A percentile compares a stretch with the other conserved stretches of the same genome.
Evolutionary conservation across 2,113 vertebrate species (phyloP).

Genomic region (Dicerorhinus sumatrensis): DNA sequence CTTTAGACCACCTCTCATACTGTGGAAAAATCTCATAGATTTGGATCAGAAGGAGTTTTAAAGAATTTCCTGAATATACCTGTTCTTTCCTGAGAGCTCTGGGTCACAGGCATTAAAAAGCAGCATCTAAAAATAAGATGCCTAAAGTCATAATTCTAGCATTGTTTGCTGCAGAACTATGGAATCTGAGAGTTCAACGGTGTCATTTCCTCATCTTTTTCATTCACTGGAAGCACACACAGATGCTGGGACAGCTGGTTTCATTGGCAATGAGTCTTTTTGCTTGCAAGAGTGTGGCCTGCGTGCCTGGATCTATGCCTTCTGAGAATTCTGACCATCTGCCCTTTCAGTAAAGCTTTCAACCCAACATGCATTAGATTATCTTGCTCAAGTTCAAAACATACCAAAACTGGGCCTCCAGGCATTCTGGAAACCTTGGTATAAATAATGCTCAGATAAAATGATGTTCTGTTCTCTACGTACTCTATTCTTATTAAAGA

Average conservation of each 20-base stretch:
- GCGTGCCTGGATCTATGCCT: constrained; percentile 55
- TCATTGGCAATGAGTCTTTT: constrained; percentile 75
- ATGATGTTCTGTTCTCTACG: neutral
- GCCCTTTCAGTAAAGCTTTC: constrained; percentile 68
- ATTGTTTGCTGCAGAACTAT: constrained; percentile 22
- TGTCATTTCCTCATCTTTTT: constrained; percentile 51
- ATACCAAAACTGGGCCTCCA: neutral
- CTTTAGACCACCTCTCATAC: neutral
- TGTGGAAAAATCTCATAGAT: neutral
- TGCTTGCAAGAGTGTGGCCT: constrained; percentile 52
- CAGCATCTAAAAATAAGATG: neutral
- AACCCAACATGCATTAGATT: constrained; percentile 48
- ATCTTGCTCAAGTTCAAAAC: constrained; percentile 37
- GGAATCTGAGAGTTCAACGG: constrained; percentile 31
- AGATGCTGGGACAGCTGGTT: constrained; percentile 78
- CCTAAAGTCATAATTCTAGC: constrained; percentile 7
- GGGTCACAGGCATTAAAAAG: neutral
- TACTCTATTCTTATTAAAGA: neutral
- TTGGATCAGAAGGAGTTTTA: neutral
- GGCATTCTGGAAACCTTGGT: constrained; percentile 20
- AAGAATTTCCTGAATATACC: neutral
- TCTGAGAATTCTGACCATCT: constrained; percentile 81
- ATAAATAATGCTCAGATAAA: constrained; percentile 47
- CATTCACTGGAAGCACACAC: constrained; percentile 61
- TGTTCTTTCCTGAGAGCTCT: neutral